Evolutionary conservation across 2,797 vertebrate genomes (phyloP).

Genomic region (Arctocebus calabarensis): DNA sequence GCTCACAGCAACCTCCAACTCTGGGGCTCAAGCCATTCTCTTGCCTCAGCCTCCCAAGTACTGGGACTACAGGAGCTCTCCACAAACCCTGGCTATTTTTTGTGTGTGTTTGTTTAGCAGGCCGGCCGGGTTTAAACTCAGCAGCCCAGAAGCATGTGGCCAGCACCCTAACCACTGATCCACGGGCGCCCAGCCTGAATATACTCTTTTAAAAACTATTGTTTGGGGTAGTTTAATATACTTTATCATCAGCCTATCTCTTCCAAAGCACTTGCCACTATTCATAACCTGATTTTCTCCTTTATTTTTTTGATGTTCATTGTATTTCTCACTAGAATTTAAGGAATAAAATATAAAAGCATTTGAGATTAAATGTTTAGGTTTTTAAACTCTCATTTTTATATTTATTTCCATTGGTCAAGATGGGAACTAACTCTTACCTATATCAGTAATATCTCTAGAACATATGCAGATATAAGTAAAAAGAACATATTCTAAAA

Average conservation of each 20-base stretch:
- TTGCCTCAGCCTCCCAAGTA: too few relatives aligned
- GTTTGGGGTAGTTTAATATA: background rate
- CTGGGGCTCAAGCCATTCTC: too few relatives aligned
- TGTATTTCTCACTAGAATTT: background rate
- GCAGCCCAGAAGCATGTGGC: too few relatives aligned
- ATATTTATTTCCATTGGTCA: constrained; percentile 40
- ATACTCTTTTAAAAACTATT: background rate
- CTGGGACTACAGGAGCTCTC: too few relatives aligned
- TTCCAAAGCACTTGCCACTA: constrained; percentile 62
- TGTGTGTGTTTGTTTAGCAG: too few relatives aligned
- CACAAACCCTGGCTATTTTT: too few relatives aligned
- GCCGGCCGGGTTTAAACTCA: too few relatives aligned
- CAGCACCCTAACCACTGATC: too few relatives aligned
- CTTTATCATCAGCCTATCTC: background rate
- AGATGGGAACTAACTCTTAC: background rate
- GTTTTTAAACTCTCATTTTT: constrained; percentile 67
- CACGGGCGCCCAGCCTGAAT: background rate
- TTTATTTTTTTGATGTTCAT: constrained; percentile 82
- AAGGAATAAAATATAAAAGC: constrained; percentile 16
- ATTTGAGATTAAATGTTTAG: constrained; percentile 79
- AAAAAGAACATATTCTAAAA: constrained; percentile 2
- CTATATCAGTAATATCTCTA: constrained; percentile 62
- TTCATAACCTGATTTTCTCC: constrained; percentile 73
- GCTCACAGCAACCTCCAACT: too few relatives aligned
- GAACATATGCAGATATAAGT: constrained; percentile 19